Evolutionary conservation across 2,888 invertebrate species (phyloP).

Genomic region (Sinohyriopsis cumingii): DNA sequence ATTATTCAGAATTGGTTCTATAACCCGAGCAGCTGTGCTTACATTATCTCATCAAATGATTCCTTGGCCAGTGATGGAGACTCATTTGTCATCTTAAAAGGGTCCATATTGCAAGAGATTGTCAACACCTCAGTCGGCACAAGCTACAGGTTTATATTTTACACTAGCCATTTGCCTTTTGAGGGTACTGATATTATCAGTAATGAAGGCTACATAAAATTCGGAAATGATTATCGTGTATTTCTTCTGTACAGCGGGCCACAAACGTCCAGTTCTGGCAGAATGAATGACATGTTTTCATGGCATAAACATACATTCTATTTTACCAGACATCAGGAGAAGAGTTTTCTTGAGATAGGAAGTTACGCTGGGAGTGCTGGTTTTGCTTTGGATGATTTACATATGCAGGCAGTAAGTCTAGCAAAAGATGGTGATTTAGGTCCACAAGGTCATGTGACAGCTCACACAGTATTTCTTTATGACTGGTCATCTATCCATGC

Average conservation of each 20-base stretch:
- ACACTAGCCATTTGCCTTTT: conserved; percentile 10
- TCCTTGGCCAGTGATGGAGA: too few relatives aligned
- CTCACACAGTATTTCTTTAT: conserved; percentile 21
- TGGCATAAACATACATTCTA: too few relatives aligned
- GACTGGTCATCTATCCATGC: conserved; percentile 33
- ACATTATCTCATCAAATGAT: too few relatives aligned
- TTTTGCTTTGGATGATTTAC: conserved; percentile 21
- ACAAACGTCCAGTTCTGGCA: background rate
- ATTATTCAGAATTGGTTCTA: too few relatives aligned
- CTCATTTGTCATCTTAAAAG: too few relatives aligned
- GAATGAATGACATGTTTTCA: too few relatives aligned
- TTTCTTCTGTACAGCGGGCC: conserved; percentile 14
- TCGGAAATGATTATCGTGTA: conserved; percentile 19
- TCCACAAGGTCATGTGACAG: conserved; percentile 14
- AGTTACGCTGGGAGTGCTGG: conserved; percentile 1
- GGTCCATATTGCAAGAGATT: too few relatives aligned
- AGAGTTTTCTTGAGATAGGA: too few relatives aligned
- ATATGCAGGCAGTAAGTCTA: conserved; percentile 6
- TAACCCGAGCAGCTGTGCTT: too few relatives aligned
- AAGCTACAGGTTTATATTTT: conserved; percentile 14
- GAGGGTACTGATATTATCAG: conserved; percentile 7
- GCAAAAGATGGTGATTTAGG: background rate
- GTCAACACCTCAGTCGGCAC: too few relatives aligned
- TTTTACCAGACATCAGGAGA: too few relatives aligned
- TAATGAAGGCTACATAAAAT: conserved; percentile 21